phyloP scores from a whole-genome alignment of 2,797 vertebrate genomes.

The Sternotherus odoratus region DNA sequence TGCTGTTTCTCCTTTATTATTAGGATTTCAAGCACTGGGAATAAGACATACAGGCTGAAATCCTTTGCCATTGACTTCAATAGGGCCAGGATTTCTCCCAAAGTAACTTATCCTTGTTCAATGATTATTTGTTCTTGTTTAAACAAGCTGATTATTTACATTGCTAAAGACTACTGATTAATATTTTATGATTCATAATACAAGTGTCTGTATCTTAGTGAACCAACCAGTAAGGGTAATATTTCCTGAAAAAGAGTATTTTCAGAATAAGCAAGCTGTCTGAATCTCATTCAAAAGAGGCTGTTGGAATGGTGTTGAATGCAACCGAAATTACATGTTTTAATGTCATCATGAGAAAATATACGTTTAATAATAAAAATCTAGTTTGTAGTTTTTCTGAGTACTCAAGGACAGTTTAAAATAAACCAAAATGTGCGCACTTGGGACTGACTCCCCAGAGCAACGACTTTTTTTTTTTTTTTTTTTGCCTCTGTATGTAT shows the following conservation, averaged over 20 bases:
- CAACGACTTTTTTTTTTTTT: not conserved
- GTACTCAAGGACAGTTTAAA: not conserved
- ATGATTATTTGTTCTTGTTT: slow-evolving; percentile 65
- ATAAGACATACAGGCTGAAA: slow-evolving; percentile 14
- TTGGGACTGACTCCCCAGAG: not conserved
- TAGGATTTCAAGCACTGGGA: slow-evolving; percentile 27
- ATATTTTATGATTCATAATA: slow-evolving; percentile 74
- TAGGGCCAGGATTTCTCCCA: slow-evolving; percentile 42
- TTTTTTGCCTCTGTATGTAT: slow-evolving; percentile 66
- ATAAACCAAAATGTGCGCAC: not conserved
- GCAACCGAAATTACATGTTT: not conserved
- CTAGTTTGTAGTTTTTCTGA: not conserved
- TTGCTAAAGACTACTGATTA: slow-evolving; percentile 67
- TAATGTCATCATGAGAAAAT: slow-evolving; percentile 17
- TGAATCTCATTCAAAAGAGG: not conserved
- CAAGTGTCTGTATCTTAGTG: slow-evolving; percentile 24
- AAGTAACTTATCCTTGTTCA: slow-evolving; percentile 14
- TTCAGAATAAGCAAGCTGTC: not conserved
- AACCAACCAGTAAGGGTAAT: slow-evolving; percentile 23
- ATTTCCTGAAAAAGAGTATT: slow-evolving; percentile 38
- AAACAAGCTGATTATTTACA: slow-evolving; percentile 72
- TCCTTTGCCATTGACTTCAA: not conserved
- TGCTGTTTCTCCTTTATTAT: slow-evolving; percentile 7
- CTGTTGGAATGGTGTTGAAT: not conserved
- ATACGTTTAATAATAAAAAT: slow-evolving; percentile 4